Base-by-base conservation (phyloP, 1,140 invertebrate species). In the Thaumetopoea pityocampa region DNA sequence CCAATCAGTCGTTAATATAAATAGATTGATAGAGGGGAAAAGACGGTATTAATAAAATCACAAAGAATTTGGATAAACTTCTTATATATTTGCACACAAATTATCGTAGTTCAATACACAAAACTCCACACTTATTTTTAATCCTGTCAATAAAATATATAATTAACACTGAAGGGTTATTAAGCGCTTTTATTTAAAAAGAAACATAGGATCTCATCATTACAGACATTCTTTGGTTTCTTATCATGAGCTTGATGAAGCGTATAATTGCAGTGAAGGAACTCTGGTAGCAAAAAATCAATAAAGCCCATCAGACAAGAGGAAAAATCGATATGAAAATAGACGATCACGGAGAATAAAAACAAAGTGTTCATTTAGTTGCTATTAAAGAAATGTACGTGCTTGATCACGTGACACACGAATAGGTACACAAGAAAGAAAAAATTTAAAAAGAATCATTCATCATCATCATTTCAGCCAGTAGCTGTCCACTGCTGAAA, bases 381-480 rank as follows among this genome's bases (percentile, higher is more conserved):
- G 27, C 22, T 36, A 36, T 36, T 36, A 36, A 26, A 36, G 34
- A 36, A 36, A 3, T 40, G 27, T 28, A 40, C 27, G 27, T 29
- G 36, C 24, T 15, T 40, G 36, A 40, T 40, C 28, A 20, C 36
- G 15, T 40, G 36, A 40, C 18, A 40, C 18, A 12, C 32, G 27
- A 33, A 33, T 23, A 42, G 28, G 10, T 4, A 32, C 2, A 33
- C 30, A 33, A 42, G n/a, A n/a, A 33, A 42, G 22, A 29, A 32
- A 11, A 34, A 14, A 57, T 49, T 48, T 40, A 41, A 46, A 48
- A 33, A 19, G 30, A 28, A 28, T 37, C 40, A 40, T 28, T 46
- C 27, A 32, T 56, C n/a, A n/a, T n/a, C n/a, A n/a, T n/a, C n/a
- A n/a, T n/a, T n/a, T n/a, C n/a, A n/a, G n/a, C n/a, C n/a, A n/a